Percentiles rank a stretch among this genome's conserved stretches.
These are phyloP conservation scores for Octodon degus DNA, from an alignment of 2,113 vertebrate species.

Conservation along the genomic window DNA sequence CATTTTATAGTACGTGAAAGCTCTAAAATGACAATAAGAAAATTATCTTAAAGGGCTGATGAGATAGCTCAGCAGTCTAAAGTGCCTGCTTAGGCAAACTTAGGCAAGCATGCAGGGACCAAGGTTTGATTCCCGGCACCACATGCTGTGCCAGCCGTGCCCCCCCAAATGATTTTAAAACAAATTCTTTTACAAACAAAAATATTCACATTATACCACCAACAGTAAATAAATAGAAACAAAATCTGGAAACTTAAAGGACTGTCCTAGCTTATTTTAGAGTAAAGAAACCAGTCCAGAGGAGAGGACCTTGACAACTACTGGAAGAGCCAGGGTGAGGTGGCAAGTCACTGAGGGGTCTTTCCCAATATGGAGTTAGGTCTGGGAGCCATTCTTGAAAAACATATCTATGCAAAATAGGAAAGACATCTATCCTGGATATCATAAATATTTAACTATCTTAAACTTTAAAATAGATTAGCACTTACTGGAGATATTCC, in stretches of 20 bases:
- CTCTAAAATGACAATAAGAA: conserved; percentile 86
- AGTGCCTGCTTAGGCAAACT: too few species aligned
- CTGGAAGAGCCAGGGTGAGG: background rate
- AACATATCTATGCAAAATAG: background rate
- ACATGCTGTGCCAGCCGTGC: too few species aligned
- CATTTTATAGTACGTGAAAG: conserved; percentile 99
- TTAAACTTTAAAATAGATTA: conserved; percentile 67
- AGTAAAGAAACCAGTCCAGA: background rate
- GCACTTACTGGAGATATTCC: conserved; percentile 96
- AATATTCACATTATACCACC: background rate
- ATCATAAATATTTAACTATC: conserved; percentile 38
- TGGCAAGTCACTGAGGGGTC: background rate
- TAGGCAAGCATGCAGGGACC: too few species aligned
- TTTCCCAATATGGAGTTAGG: background rate
- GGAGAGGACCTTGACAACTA: background rate
- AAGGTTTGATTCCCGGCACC: too few species aligned
- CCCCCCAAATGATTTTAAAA: conserved; percentile 21
- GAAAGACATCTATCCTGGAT: background rate
- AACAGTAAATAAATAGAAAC: background rate
- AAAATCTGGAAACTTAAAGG: background rate
- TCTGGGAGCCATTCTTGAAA: conserved; percentile 25
- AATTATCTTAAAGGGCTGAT: background rate
- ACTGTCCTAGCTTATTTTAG: conserved; percentile 30
- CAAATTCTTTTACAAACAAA: background rate
- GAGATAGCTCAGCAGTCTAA: too few species aligned